phyloP scores from a whole-genome alignment of 2,888 invertebrate species.

The Metellina segmentata region DNA sequence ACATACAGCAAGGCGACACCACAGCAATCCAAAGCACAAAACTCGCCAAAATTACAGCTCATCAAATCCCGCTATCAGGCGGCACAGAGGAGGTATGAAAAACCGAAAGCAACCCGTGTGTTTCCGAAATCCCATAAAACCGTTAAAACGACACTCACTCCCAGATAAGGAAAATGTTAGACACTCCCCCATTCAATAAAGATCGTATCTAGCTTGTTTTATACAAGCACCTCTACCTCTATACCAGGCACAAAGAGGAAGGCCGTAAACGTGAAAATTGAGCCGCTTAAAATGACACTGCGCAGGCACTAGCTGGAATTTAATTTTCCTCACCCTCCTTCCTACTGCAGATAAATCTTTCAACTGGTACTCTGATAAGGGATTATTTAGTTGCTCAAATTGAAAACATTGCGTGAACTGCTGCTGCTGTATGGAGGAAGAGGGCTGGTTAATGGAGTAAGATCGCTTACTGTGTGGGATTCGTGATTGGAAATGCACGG shows the following conservation, averaged over 20 bases:
- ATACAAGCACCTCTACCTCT: neutral
- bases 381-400: constrained; percentile 50
- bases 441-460: constrained; percentile 15
- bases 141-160: constrained; percentile 34
- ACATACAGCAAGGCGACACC: too few relatives aligned
- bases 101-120: constrained; percentile 6
- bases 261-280: constrained; percentile 39
- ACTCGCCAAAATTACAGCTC: neutral
- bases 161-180: constrained; percentile 38
- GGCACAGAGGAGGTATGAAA: neutral
- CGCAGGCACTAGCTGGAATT: constrained; percentile 43
- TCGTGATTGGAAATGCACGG: constrained; percentile 21
- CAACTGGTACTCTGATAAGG: constrained; percentile 47
- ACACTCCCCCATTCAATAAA: constrained; percentile 56
- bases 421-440: neutral
- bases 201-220: constrained; percentile 53
- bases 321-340: constrained; percentile 31
- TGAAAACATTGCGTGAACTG: constrained; percentile 33
- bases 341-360: constrained; percentile 24
- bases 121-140: constrained; percentile 33
- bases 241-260: constrained; percentile 35
- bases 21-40: neutral
- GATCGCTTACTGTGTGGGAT: neutral
- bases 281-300: constrained; percentile 54
- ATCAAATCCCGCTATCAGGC: neutral